phyloP scores from a whole-genome alignment of 2,113 vertebrate genomes.

The Phyllostomus hastatus region DNA sequence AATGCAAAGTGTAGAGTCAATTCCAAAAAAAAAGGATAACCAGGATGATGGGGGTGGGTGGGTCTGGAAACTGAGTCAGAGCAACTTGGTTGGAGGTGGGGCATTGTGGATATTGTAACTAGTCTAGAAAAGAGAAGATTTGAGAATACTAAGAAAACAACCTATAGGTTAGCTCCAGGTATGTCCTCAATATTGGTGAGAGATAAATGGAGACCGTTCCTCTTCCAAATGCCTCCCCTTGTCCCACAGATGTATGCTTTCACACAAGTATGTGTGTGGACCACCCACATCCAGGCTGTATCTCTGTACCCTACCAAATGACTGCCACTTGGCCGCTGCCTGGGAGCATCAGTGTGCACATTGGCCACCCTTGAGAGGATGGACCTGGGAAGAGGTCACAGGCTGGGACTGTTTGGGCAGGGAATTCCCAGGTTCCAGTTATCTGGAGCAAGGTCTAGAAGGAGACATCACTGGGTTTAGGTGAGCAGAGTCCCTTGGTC shows the following conservation, averaged over 20 bases:
- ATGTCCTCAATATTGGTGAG: not conserved
- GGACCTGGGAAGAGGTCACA: not conserved
- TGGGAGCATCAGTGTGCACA: not conserved
- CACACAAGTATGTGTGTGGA: too few species aligned
- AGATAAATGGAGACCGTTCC: not conserved
- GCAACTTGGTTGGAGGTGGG: not conserved
- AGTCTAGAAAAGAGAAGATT: not conserved
- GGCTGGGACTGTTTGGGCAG: not conserved
- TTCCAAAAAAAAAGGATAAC: not conserved
- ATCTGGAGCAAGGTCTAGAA: not conserved
- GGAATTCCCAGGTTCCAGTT: not conserved
- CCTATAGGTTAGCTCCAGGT: not conserved
- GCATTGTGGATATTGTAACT: not conserved
- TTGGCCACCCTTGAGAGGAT: not conserved
- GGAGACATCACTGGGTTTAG: not conserved
- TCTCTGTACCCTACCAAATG: not conserved
- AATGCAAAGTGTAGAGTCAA: not conserved
- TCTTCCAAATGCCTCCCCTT: not conserved
- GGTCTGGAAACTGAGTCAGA: not conserved
- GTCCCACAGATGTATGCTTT: not conserved
- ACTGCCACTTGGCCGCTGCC: not conserved
- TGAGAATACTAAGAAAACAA: not conserved
- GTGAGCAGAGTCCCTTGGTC: accelerated
- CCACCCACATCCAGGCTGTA: not conserved
- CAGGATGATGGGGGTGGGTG: not conserved